These are phyloP conservation scores for Phyllotreta cruciferae DNA, from an alignment of 2,888 invertebrate species.

Conservation along the genomic window DNA sequence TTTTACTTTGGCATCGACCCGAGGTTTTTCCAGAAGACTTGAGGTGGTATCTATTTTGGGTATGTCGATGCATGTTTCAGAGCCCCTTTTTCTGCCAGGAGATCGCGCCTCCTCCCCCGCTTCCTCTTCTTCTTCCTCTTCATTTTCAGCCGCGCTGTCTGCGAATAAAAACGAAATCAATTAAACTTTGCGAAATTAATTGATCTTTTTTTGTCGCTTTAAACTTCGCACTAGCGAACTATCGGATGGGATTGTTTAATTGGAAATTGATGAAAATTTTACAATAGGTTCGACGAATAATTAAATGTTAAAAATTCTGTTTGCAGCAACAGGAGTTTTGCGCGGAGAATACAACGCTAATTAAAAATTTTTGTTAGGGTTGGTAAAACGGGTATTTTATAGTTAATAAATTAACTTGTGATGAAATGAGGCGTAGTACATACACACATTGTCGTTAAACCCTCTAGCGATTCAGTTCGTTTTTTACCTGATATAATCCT, in stretches of 20 bases:
- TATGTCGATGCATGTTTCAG: constrained; percentile 65
- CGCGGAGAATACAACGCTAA: too few species aligned
- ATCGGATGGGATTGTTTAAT: too few species aligned
- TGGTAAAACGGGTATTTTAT: too few species aligned
- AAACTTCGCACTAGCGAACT: too few species aligned
- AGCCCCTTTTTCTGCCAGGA: constrained; percentile 53
- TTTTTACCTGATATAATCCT: constrained; percentile 8
- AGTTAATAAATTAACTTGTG: too few species aligned
- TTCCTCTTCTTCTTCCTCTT: constrained; percentile 61
- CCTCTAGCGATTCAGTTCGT: not conserved
- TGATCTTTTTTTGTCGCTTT: not conserved
- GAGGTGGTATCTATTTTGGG: constrained; percentile 65
- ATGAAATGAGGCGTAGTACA: too few species aligned
- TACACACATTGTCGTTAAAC: not conserved
- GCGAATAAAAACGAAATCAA: constrained; percentile 48
- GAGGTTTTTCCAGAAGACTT: constrained; percentile 70
- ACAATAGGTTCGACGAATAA: too few species aligned
- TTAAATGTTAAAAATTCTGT: too few species aligned
- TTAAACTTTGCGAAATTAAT: not conserved
- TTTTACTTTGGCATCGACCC: constrained; percentile 77
- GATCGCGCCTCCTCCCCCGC: constrained; percentile 51
- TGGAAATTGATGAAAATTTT: too few species aligned
- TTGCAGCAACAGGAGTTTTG: too few species aligned
- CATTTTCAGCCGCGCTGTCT: constrained; percentile 69
- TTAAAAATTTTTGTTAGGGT: too few species aligned